Conservation (phyloP, 2,888 invertebrate species). For the Epistrophella euchroma region DNA sequence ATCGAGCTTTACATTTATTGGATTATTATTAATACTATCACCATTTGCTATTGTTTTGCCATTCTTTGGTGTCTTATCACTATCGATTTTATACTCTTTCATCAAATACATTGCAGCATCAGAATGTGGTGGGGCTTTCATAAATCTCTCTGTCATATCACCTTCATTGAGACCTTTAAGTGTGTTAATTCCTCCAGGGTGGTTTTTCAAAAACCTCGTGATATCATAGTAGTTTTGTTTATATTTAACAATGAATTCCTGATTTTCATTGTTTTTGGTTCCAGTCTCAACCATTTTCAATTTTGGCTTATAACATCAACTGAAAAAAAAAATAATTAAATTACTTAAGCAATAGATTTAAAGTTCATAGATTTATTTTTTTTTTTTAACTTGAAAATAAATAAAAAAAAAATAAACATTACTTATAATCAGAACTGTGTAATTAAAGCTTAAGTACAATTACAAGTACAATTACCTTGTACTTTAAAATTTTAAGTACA, state of each 20-base stretch:
- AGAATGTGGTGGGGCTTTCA: constrained; percentile 82
- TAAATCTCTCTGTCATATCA: constrained; percentile 82
- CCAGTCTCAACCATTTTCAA: constrained; percentile 15
- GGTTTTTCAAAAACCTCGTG: constrained; percentile 87
- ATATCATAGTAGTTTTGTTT: constrained; percentile 87
- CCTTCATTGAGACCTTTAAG: constrained; percentile 83
- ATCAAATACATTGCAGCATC: constrained; percentile 83
- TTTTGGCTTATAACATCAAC: constrained; percentile 25
- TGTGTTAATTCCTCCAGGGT: constrained; percentile 90
- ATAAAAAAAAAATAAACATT: too few relatives aligned
- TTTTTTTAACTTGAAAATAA: too few relatives aligned
- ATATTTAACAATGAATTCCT: constrained; percentile 82
- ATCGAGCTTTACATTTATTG: constrained; percentile 77
- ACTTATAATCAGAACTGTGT: too few relatives aligned
- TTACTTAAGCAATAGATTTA: too few relatives aligned
- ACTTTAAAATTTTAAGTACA: too few relatives aligned
- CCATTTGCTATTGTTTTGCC: constrained; percentile 57
- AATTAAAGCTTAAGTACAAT: too few relatives aligned
- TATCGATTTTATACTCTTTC: constrained; percentile 81
- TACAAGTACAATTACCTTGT: too few relatives aligned
- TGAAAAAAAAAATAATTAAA: constrained; percentile 1
- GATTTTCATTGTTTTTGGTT: constrained; percentile 21
- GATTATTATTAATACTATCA: constrained; percentile 79
- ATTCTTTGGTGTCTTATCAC: constrained; percentile 23
- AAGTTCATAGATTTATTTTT: too few relatives aligned